These are phyloP conservation scores for Tretioscincus oriximinensis DNA, from an alignment of 2,113 vertebrate species.

Conservation along the genomic window DNA sequence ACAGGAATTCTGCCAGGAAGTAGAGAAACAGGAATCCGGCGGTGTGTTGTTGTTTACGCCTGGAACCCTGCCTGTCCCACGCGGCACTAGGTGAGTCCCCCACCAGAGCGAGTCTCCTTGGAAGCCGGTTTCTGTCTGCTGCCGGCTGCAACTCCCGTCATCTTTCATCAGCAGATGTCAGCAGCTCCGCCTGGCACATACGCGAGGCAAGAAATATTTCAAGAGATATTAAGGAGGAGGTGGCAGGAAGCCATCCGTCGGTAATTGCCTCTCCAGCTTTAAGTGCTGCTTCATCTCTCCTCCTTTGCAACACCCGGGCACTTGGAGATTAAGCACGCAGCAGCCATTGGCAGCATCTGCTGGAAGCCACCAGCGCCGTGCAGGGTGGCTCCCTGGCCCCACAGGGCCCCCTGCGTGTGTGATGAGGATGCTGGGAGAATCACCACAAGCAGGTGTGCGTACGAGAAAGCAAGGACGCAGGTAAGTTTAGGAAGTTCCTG, in stretches of 20 bases:
- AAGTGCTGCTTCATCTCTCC: constrained; percentile 33
- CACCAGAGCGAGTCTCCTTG: neutral
- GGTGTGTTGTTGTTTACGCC: too few species aligned
- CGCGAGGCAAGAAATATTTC: constrained; percentile 64
- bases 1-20: too few species aligned
- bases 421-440: constrained; percentile 19
- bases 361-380: constrained; percentile 16
- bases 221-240: constrained; percentile 44
- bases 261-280: constrained; percentile 19
- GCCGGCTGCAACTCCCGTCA: neutral
- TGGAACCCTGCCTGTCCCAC: too few species aligned
- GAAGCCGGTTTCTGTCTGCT: neutral
- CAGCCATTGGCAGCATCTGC: constrained; percentile 53
- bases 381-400: neutral
- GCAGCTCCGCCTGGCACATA: constrained; percentile 26
- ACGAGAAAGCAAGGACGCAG: too few species aligned
- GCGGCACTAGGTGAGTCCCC: neutral
- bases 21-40: too few species aligned
- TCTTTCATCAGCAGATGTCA: neutral
- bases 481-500: neutral
- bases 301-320: constrained; percentile 45
- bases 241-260: constrained; percentile 5
- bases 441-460: neutral
- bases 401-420: neutral
- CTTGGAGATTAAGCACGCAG: constrained; percentile 39